Conservation (phyloP, 2,888 invertebrate species). For the Meganola albula region DNA sequence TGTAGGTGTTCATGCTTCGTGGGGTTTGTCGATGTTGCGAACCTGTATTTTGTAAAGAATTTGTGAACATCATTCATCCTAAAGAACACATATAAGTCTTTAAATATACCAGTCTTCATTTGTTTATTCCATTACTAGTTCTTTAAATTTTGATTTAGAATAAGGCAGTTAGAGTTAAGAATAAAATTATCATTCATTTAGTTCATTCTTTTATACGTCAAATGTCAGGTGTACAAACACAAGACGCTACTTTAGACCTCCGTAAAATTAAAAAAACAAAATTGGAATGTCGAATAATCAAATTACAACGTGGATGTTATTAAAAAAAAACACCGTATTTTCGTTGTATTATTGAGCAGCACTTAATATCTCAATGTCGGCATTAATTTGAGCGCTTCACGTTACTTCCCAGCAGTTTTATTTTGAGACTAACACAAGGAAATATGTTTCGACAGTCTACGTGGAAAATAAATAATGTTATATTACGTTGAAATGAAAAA, state of each 20-base stretch:
- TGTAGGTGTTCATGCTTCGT: conserved; percentile 46
- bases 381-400: conserved; percentile 72
- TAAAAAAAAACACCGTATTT: conserved; percentile 35
- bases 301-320: conserved; percentile 35
- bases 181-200: too few relatives aligned
- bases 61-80: conserved; percentile 5
- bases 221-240: too few relatives aligned
- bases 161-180: too few relatives aligned
- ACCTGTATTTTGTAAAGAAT: conserved; percentile 18
- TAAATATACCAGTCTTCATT: too few relatives aligned
- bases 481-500: conserved; percentile 37
- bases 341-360: conserved; percentile 42
- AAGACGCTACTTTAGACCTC: conserved; percentile 5
- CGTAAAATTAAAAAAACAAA: conserved; percentile 12
- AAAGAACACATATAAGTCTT: too few relatives aligned
- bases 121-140: too few relatives aligned
- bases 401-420: conserved; percentile 71
- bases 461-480: conserved; percentile 41
- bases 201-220: too few relatives aligned
- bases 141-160: too few relatives aligned
- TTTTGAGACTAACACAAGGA: conserved; percentile 58
- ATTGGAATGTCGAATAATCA: conserved; percentile 36
- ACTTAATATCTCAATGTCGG: conserved; percentile 76
- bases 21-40: conserved; percentile 39
- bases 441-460: conserved; percentile 60